A percentile compares a stretch with the other conserved stretches of the same genome.
phyloP scores from a whole-genome alignment of 2,888 invertebrate genomes.

The Agonopterix arenella region DNA sequence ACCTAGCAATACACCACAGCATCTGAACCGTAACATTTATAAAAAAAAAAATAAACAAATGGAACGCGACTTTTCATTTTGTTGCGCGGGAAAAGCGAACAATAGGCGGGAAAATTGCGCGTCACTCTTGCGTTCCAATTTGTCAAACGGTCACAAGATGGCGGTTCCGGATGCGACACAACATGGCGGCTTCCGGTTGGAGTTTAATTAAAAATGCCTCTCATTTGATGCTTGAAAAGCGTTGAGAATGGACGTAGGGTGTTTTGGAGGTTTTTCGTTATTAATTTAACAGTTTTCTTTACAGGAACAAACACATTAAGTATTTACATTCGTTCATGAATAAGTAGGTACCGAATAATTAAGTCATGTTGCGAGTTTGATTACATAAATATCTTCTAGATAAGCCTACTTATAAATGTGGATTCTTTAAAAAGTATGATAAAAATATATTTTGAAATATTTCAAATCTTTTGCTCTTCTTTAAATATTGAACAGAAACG shows the following conservation, averaged over 20 bases:
- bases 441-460: too few relatives aligned
- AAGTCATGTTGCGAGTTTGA: too few relatives aligned
- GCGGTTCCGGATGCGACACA: conserved; percentile 34
- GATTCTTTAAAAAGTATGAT: too few relatives aligned
- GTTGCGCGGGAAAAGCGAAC: conserved; percentile 71
- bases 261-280: too few relatives aligned
- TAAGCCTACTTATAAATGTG: too few relatives aligned
- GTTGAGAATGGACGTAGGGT: too few relatives aligned
- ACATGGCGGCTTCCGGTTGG: conserved; percentile 62
- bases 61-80: conserved; percentile 72
- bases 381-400: too few relatives aligned
- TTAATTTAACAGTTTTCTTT: too few relatives aligned
- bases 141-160: conserved; percentile 75
- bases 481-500: neutral
- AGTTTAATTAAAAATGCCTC: conserved; percentile 73
- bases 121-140: conserved; percentile 75
- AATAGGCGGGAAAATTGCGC: conserved; percentile 76
- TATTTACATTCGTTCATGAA: too few relatives aligned
- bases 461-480: too few relatives aligned
- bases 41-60: conserved; percentile 51
- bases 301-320: too few relatives aligned
- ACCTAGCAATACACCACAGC: conserved; percentile 26
- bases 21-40: conserved; percentile 46
- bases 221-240: conserved; percentile 54
- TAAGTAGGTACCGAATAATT: too few relatives aligned